Evolutionary conservation across 2,888 invertebrate genomes (phyloP), one percentile per base, ranked within the genome.

Genomic region (Megamerina dolium): DNA sequence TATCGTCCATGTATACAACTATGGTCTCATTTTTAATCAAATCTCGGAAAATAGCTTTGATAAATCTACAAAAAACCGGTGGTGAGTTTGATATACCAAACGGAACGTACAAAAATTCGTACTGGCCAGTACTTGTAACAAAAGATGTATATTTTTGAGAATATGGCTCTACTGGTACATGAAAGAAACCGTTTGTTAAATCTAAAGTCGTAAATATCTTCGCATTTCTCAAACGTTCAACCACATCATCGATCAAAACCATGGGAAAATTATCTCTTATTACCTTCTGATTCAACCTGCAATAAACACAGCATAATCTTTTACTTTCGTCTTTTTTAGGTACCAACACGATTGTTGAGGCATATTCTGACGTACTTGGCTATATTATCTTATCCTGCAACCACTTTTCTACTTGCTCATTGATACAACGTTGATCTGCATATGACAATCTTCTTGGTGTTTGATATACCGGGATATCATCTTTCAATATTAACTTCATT

Each of bases 331-430:
- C 39, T 30, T 52, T 52, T 17, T 54, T 54, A n/a, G 52, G 49
- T 2, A 60, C 58, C 12, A 65, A 20, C 3, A 52, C 52, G 8
- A 54, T 42, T 6, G 53, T 51, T 20, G 50, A 42, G 3, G 64
- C 56, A 41, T 59, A 67, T 12, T 65, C 61, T 1, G 66, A 66
- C 14, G 32, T 35, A 13, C 61, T 60, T 1, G 54, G 55, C 33
- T 53, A 49, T n/a, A 67, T 52, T 2, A 68, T 57, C 6, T 56
- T 59, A 5, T 59, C 50, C 3, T 51, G 19, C 12, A 64, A n/a
- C 63, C 66, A 66, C n/a, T 47, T 35, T 2, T 54, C 40, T 19
- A 68, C 52, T 45, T 59, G 59, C 1, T 47, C 29, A 6, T 64
- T 52, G 1, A 68, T 48, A 12, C 31, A 19, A 14, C 30, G 16